A percentile compares a stretch with the other conserved stretches of the same genome.
Conservation (phyloP, 1,140 invertebrate genomes). For the Aphelinus atriplicis region DNA sequence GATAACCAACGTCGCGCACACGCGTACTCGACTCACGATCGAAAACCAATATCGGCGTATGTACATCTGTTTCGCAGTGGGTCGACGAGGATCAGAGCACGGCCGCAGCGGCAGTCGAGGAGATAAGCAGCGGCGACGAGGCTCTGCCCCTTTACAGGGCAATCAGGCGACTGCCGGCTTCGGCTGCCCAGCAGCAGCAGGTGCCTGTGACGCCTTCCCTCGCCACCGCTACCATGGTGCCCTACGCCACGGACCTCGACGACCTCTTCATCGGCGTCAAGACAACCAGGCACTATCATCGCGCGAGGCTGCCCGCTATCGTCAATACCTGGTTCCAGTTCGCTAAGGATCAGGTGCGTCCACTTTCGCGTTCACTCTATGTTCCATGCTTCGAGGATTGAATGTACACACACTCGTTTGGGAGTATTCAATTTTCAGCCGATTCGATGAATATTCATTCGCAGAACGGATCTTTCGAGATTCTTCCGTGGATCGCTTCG, state of each 20-base stretch:
- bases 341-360: conserved; percentile 83
- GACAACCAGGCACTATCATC: conserved; percentile 89
- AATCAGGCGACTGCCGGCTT: conserved; percentile 46
- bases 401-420: too few species aligned
- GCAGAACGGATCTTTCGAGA: too few species aligned
- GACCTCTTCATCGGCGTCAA: conserved; percentile 96
- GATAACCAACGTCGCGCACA: too few species aligned
- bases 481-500: too few species aligned
- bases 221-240: conserved; percentile 71
- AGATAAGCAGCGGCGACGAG: conserved; percentile 47
- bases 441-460: too few species aligned
- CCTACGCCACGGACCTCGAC: conserved; percentile 76
- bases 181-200: neutral
- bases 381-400: too few species aligned
- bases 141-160: conserved; percentile 18
- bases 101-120: conserved; percentile 18
- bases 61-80: conserved; percentile 50
- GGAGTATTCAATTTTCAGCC: too few species aligned
- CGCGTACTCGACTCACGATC: too few species aligned
- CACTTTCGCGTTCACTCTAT: too few species aligned
- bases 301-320: conserved; percentile 84
- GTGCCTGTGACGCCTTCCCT: conserved; percentile 60
- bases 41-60: too few species aligned
- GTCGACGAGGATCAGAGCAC: conserved; percentile 48
- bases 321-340: conserved; percentile 93